These are phyloP conservation scores for Drosophila mulleri DNA, from an alignment of 2,888 invertebrate species.

Conservation along the genomic window DNA sequence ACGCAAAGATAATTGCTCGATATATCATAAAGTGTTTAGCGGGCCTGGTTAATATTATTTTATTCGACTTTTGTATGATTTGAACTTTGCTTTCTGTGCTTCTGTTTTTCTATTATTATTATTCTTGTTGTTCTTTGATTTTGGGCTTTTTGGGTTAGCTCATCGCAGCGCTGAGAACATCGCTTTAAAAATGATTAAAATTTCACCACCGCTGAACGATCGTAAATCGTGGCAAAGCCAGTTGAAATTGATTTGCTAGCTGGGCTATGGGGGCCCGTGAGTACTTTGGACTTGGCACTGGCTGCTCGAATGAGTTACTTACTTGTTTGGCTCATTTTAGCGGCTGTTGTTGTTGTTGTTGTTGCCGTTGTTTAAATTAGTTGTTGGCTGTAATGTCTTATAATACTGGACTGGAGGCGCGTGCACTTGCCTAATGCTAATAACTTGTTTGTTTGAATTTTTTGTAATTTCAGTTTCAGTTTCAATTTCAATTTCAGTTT, in stretches of 20 bases:
- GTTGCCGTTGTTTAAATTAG: slow-evolving; percentile 21
- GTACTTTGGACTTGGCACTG: slow-evolving; percentile 9
- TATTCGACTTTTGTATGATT: background rate
- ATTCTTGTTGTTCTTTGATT: background rate
- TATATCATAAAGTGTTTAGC: background rate
- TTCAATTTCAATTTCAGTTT: background rate
- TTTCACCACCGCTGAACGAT: slow-evolving; percentile 27
- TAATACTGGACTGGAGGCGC: slow-evolving; percentile 24
- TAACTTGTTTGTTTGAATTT: background rate
- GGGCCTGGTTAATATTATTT: background rate
- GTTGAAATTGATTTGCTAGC: slow-evolving; percentile 15
- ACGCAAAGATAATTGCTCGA: slow-evolving; percentile 23
- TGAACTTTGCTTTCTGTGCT: background rate
- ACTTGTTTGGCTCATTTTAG: slow-evolving; percentile 61
- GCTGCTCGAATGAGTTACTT: slow-evolving; percentile 31
- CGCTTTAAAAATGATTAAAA: slow-evolving; percentile 43
- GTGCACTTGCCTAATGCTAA: slow-evolving; percentile 13
- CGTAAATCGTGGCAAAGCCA: slow-evolving; percentile 29
- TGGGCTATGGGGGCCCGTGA: background rate
- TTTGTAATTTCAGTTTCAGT: background rate
- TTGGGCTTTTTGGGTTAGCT: background rate
- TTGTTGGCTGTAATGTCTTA: slow-evolving; percentile 16
- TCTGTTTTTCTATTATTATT: too few species aligned
- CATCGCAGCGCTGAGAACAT: slow-evolving; percentile 46
- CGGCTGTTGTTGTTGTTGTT: background rate